phyloP scores from a whole-genome alignment of 2,113 vertebrate species.

The Ginglymostoma cirratum region DNA sequence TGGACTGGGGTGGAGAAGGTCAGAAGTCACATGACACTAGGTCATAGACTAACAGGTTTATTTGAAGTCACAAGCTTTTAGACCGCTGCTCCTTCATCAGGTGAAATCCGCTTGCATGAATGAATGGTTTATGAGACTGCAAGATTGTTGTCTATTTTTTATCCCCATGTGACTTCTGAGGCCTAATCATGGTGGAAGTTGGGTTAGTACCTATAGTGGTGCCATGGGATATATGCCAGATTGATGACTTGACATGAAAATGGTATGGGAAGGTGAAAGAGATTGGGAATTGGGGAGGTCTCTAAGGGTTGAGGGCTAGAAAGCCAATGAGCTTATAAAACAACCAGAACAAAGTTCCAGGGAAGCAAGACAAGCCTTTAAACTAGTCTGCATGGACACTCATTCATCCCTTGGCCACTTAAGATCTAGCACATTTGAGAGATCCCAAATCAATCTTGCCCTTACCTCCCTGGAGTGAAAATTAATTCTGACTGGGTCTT shows the following conservation, averaged over 20 bases:
- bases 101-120: too few species aligned
- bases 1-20: too few species aligned
- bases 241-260: not conserved
- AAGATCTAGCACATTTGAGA: too few species aligned
- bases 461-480: not conserved
- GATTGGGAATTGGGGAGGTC: not conserved
- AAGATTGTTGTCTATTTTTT: not conserved
- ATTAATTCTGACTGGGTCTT: not conserved
- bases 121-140: too few species aligned
- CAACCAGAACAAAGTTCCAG: not conserved
- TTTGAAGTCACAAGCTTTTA: too few species aligned
- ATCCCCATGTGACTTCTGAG: not conserved
- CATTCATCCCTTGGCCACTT: not conserved
- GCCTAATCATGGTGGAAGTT: not conserved
- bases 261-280: not conserved
- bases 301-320: not conserved
- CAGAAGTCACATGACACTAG: too few species aligned
- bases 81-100: too few species aligned
- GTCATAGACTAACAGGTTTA: too few species aligned
- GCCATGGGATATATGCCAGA: not conserved
- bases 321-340: not conserved
- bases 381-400: not conserved
- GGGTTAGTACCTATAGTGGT: not conserved
- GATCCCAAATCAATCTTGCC: not conserved
- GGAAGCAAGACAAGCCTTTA: not conserved